Percentiles rank a stretch among this genome's conserved stretches.
Conservation (phyloP, 2,888 invertebrate genomes). For the Cerceris rybyensis region DNA sequence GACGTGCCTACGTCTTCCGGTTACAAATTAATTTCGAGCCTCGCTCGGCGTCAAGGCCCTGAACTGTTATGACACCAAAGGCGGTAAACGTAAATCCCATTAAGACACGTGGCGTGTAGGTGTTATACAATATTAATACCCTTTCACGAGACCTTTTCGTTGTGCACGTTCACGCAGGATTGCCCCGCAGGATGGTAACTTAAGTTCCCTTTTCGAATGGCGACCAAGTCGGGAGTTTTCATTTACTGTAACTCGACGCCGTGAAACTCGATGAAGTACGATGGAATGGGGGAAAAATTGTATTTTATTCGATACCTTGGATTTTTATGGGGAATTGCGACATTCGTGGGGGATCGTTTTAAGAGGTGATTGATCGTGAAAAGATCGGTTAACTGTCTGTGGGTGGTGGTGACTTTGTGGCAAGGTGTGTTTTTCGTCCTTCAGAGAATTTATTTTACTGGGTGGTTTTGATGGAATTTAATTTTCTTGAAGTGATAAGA, state of each 20-base stretch:
- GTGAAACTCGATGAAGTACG: neutral
- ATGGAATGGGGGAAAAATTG: too few species aligned
- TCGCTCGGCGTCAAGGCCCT: slow-evolving; percentile 40
- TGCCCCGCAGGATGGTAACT: neutral
- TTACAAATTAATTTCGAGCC: slow-evolving; percentile 64
- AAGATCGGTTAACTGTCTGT: too few species aligned
- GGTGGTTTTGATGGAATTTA: too few species aligned
- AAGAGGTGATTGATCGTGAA: too few species aligned
- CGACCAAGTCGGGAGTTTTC: neutral
- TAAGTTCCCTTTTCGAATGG: neutral
- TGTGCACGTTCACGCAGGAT: slow-evolving; percentile 17
- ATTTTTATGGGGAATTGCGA: too few species aligned
- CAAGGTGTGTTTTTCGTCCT: too few species aligned
- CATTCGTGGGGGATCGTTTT: too few species aligned
- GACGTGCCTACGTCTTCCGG: slow-evolving; percentile 59
- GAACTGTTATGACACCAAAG: slow-evolving; percentile 51
- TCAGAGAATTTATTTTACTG: too few species aligned
- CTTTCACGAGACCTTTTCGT: slow-evolving; percentile 34
- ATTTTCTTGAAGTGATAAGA: too few species aligned
- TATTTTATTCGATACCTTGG: too few species aligned
- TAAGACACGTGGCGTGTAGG: slow-evolving; percentile 50
- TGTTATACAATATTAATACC: slow-evolving; percentile 54
- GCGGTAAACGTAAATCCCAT: slow-evolving; percentile 53
- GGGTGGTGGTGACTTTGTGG: too few species aligned
- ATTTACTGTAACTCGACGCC: neutral